These are phyloP conservation scores for Passer domesticus DNA, from an alignment of 2,113 vertebrate genomes.

Conservation along the genomic window DNA sequence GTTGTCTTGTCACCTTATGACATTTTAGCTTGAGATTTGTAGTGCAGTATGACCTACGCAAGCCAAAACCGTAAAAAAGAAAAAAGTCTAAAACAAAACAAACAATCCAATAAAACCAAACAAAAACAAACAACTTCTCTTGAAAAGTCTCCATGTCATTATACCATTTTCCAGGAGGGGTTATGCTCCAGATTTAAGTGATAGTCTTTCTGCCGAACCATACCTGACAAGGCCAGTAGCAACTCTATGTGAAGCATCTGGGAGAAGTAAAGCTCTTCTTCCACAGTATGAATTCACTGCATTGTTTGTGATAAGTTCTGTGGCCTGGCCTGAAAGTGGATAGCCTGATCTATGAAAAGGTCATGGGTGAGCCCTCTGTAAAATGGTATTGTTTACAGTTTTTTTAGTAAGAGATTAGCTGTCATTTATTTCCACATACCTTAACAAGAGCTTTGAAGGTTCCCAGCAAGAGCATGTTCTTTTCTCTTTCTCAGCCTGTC, in stretches of 20 bases:
- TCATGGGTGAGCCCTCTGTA: constrained; percentile 85
- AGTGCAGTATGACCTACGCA: neutral
- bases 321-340: constrained; percentile 66
- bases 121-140: neutral
- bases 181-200: neutral
- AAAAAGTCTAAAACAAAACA: neutral
- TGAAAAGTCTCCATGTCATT: neutral
- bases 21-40: constrained; percentile 18
- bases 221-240: neutral
- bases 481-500: constrained; percentile 88
- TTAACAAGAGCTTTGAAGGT: constrained; percentile 80
- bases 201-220: neutral
- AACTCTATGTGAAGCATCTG: neutral
- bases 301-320: constrained; percentile 62
- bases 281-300: constrained; percentile 22
- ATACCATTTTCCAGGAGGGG: neutral
- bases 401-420: constrained; percentile 94
- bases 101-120: neutral
- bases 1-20: neutral
- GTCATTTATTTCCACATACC: constrained; percentile 93
- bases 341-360: constrained; percentile 72
- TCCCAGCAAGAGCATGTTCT: constrained; percentile 81
- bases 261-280: constrained; percentile 47
- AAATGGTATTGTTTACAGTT: constrained; percentile 94
- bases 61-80: neutral